Percentiles rank a stretch among this genome's conserved stretches.
Evolutionary conservation across 2,797 vertebrate genomes (phyloP).

Genomic region (Bufotes viridis): DNA sequence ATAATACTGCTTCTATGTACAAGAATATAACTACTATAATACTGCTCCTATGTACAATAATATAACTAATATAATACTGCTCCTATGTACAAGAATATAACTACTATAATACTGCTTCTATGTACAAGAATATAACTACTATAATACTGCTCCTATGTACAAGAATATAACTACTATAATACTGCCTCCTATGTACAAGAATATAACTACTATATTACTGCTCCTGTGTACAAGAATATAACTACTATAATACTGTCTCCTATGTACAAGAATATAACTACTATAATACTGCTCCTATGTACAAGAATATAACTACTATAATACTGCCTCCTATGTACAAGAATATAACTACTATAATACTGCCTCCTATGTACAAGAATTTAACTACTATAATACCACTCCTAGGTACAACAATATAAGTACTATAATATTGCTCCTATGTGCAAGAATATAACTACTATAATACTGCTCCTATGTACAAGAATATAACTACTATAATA

Average conservation of each 20-base stretch:
- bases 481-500: no score
- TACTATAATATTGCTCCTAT: no score
- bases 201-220: slow-evolving; percentile 14
- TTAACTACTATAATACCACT: no score
- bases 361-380: no score
- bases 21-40: slow-evolving; percentile 16
- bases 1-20: not conserved
- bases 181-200: not conserved
- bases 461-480: no score
- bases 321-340: not conserved
- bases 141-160: not conserved
- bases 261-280: slow-evolving; percentile 9
- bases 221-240: not conserved
- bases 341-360: no score
- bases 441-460: no score
- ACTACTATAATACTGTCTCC: not conserved
- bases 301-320: slow-evolving; percentile 6
- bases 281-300: slow-evolving; percentile 1
- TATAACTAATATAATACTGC: slow-evolving; percentile 14
- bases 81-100: slow-evolving; percentile 10
- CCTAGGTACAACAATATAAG: no score
- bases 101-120: slow-evolving; percentile 2
- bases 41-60: slow-evolving; percentile 1
- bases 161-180: slow-evolving; percentile 17
- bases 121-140: slow-evolving; percentile 1